These are phyloP conservation scores for Atlantisia rogersi DNA, from an alignment of 2,113 vertebrate species.

Conservation along the genomic window DNA sequence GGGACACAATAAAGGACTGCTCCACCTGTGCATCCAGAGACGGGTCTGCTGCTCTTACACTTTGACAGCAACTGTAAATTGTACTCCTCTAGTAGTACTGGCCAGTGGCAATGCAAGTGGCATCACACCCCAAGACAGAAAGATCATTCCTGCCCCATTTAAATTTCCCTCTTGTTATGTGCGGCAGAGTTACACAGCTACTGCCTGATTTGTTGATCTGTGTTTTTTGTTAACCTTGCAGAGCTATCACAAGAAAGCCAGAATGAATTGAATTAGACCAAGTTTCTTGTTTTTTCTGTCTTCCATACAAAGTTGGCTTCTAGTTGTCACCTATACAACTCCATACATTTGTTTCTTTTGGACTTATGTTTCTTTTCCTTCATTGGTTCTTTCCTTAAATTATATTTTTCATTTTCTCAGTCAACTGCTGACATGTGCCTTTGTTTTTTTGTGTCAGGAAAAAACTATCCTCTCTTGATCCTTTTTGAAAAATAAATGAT, in stretches of 20 bases:
- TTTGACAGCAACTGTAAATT: not conserved
- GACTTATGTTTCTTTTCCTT: not conserved
- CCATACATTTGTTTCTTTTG: not conserved
- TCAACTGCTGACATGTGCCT: accelerated
- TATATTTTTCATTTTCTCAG: not conserved
- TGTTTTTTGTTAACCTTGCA: not conserved
- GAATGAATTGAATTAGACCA: not conserved
- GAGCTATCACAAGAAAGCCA: not conserved
- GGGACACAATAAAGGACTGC: not conserved
- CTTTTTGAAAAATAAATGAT: not conserved
- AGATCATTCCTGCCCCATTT: not conserved
- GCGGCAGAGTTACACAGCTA: not conserved
- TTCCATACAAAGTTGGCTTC: not conserved
- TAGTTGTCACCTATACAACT: not conserved
- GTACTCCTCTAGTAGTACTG: not conserved
- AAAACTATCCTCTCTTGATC: not conserved
- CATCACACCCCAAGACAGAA: not conserved
- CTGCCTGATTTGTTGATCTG: not conserved
- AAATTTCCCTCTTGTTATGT: not conserved
- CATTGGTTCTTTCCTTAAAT: not conserved
- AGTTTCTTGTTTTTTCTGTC: not conserved
- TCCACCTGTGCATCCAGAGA: not conserved
- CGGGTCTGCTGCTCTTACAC: not conserved
- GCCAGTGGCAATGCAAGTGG: not conserved
- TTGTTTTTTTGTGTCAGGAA: not conserved